Percentiles rank a stretch among this genome's conserved stretches.
phyloP scores from a whole-genome alignment of 2,888 invertebrate genomes.

The Pomacea canaliculata region DNA sequence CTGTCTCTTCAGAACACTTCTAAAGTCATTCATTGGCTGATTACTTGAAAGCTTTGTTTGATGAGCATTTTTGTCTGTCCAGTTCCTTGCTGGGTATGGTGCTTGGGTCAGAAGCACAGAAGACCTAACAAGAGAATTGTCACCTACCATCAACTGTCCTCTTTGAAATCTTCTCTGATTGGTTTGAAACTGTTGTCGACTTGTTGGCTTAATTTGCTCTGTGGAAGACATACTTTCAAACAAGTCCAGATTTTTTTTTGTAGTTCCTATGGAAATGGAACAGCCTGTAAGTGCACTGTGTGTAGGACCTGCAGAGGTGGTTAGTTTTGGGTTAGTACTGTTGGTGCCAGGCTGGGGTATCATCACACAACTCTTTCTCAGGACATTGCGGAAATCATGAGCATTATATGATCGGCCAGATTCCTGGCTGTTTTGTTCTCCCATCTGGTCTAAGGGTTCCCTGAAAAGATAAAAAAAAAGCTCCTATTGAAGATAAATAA shows the following conservation, averaged over 20 bases:
- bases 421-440: constrained; percentile 32
- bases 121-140: neutral
- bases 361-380: constrained; percentile 13
- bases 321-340: neutral
- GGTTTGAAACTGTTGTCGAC: too few species aligned
- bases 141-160: too few species aligned
- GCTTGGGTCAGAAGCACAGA: neutral
- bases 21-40: constrained; percentile 33
- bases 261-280: neutral
- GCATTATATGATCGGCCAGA: constrained; percentile 36
- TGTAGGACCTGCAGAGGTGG: neutral
- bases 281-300: neutral
- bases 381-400: constrained; percentile 23
- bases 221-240: constrained; percentile 6
- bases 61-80: neutral
- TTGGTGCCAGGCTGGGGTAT: constrained; percentile 4
- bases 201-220: neutral
- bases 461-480: neutral
- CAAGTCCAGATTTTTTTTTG: constrained; percentile 10
- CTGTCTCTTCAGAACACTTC: constrained; percentile 30
- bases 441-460: constrained; percentile 1
- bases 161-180: too few species aligned
- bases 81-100: neutral
- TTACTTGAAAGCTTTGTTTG: neutral
- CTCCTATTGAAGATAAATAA: too few species aligned